Percentiles rank a stretch among this genome's conserved stretches.
These are phyloP conservation scores for Enteromius trimaculatus DNA, from an alignment of 2,797 vertebrate species.

Conservation along the genomic window DNA sequence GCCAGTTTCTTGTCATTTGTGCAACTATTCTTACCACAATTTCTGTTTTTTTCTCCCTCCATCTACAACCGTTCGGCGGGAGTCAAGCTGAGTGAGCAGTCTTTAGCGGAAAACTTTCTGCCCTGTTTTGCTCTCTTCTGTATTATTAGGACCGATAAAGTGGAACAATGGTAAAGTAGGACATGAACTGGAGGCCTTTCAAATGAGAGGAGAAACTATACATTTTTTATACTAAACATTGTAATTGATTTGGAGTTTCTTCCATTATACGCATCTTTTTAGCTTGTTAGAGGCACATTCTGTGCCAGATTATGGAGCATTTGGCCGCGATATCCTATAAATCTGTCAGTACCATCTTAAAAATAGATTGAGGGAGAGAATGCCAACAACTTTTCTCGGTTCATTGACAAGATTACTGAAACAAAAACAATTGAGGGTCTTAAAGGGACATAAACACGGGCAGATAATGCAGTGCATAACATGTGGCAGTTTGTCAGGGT, in stretches of 20 bases:
- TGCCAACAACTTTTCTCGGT: slow-evolving; percentile 9
- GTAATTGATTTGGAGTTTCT: neutral
- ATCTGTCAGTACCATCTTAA: slow-evolving; percentile 3
- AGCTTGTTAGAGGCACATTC: slow-evolving; percentile 17
- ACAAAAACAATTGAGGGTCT: slow-evolving; percentile 20
- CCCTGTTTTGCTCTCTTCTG: slow-evolving; percentile 50
- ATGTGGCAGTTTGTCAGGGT: slow-evolving; percentile 42
- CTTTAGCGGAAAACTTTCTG: slow-evolving; percentile 67
- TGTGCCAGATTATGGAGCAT: neutral
- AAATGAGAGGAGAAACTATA: neutral
- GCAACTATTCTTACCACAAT: slow-evolving; percentile 52
- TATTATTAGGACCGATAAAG: slow-evolving; percentile 44
- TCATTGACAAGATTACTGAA: slow-evolving; percentile 30
- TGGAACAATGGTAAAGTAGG: slow-evolving; percentile 70
- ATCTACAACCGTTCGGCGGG: slow-evolving; percentile 22
- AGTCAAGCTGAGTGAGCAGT: slow-evolving; percentile 72
- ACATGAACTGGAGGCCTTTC: slow-evolving; percentile 55
- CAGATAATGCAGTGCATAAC: slow-evolving; percentile 23
- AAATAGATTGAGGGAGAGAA: slow-evolving; percentile 33
- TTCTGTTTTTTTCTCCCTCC: slow-evolving; percentile 31
- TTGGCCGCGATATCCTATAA: slow-evolving; percentile 12
- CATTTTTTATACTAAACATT: slow-evolving; percentile 30
- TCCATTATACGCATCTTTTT: slow-evolving; percentile 1
- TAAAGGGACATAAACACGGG: slow-evolving; percentile 17
- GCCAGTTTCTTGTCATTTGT: slow-evolving; percentile 53